phyloP scores from a whole-genome alignment of 2,888 invertebrate species.

The Lasioglossum oenotherae region DNA sequence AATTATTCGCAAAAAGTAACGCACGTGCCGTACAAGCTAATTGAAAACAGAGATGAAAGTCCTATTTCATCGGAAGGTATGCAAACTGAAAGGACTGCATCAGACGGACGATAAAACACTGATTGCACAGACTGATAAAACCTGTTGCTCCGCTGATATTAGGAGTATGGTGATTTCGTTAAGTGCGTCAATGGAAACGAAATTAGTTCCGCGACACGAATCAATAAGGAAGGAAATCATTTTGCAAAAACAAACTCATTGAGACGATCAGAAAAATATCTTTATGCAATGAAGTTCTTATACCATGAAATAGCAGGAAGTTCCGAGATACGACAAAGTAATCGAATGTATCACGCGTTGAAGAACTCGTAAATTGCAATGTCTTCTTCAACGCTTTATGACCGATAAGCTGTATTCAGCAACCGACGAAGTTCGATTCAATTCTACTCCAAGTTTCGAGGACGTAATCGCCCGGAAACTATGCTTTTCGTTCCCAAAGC shows the following conservation, averaged over 20 bases:
- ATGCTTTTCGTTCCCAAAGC: neutral
- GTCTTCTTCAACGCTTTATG: neutral
- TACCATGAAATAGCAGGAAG: neutral
- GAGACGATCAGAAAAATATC: neutral
- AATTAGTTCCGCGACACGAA: neutral
- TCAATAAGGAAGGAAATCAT: neutral
- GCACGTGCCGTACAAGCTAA: neutral
- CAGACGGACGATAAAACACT: no score
- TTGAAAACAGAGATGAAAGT: neutral
- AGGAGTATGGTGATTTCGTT: neutral
- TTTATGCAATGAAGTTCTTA: neutral
- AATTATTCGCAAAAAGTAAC: neutral
- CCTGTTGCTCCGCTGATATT: neutral
- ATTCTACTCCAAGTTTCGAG: neutral
- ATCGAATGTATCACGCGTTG: neutral
- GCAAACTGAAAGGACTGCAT: neutral
- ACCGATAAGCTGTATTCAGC: neutral
- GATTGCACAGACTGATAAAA: slow-evolving; percentile 25
- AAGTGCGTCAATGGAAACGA: neutral
- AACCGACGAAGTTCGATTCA: neutral
- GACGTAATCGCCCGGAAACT: neutral
- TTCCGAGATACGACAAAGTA: neutral
- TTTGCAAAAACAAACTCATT: neutral
- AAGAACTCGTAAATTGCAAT: neutral
- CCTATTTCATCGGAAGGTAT: neutral